A percentile compares a stretch with the other conserved stretches of the same genome.
These are phyloP conservation scores for Anomalospiza imberbis DNA, from an alignment of 2,797 vertebrate species.

Conservation along the genomic window DNA sequence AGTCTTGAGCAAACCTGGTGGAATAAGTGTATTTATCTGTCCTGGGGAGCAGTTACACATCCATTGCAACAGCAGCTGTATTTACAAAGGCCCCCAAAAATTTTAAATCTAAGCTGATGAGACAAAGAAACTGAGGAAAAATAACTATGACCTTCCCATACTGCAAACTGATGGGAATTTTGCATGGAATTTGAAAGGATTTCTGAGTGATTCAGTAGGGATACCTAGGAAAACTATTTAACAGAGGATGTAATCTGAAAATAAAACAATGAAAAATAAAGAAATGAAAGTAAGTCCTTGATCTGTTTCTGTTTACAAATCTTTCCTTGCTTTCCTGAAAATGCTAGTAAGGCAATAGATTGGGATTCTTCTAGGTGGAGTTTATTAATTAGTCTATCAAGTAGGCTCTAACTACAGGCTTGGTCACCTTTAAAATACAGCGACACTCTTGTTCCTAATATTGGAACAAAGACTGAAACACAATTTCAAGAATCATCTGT, in stretches of 20 bases:
- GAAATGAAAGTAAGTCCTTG: background rate
- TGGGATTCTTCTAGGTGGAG: background rate
- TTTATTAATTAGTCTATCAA: background rate
- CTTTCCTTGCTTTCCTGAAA: background rate
- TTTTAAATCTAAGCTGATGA: background rate
- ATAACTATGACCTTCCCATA: background rate
- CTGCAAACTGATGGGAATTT: background rate
- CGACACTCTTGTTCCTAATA: background rate
- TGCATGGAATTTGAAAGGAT: background rate
- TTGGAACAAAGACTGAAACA: background rate
- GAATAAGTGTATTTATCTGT: background rate
- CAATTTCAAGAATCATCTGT: background rate
- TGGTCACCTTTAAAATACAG: background rate
- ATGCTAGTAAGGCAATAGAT: background rate
- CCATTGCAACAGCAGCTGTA: background rate
- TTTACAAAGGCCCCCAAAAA: background rate
- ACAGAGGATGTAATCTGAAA: background rate
- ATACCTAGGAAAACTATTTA: background rate
- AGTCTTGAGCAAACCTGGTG: background rate
- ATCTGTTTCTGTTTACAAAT: background rate
- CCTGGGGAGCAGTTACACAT: background rate
- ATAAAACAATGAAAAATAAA: background rate
- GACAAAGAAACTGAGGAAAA: background rate
- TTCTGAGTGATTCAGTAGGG: background rate
- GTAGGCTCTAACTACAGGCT: background rate